A percentile compares a stretch with the other conserved stretches of the same genome.
Conservation (phyloP, 2,888 invertebrate genomes). For the Mythimna albipuncta region DNA sequence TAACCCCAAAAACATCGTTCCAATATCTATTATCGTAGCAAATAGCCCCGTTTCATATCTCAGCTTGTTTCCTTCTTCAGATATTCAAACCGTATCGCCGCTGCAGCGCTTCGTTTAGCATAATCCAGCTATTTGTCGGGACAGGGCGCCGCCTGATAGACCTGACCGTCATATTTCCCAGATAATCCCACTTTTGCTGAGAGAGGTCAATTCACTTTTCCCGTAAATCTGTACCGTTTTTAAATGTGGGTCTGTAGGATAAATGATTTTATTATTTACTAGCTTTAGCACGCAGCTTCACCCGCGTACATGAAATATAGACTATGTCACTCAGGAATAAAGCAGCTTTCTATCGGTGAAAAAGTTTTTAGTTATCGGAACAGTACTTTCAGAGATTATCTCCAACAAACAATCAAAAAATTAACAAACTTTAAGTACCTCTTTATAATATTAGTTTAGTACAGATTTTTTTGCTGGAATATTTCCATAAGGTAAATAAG, state of each 20-base stretch:
- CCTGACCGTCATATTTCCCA: conserved; percentile 70
- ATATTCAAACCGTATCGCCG: conserved; percentile 45
- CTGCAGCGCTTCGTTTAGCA: conserved; percentile 73
- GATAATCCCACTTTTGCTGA: conserved; percentile 68
- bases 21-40: conserved; percentile 37
- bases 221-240: conserved; percentile 46
- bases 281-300: no score
- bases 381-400: no score
- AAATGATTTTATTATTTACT: conserved; percentile 16
- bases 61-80: conserved; percentile 11
- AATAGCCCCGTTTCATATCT: conserved; percentile 41
- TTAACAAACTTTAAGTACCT: no score
- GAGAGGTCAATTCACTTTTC: conserved; percentile 67
- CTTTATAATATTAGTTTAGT: no score
- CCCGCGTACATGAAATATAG: no score
- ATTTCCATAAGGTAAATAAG: no score
- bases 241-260: conserved; percentile 34
- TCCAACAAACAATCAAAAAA: no score
- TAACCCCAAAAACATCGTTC: conserved; percentile 13
- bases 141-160: conserved; percentile 61
- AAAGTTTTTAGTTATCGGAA: no score
- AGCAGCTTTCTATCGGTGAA: no score
- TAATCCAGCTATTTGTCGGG: conserved; percentile 77
- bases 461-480: background rate
- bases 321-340: no score